Base-by-base conservation (phyloP, 1,140 invertebrate genomes). In the Drosophila asahinai region DNA sequence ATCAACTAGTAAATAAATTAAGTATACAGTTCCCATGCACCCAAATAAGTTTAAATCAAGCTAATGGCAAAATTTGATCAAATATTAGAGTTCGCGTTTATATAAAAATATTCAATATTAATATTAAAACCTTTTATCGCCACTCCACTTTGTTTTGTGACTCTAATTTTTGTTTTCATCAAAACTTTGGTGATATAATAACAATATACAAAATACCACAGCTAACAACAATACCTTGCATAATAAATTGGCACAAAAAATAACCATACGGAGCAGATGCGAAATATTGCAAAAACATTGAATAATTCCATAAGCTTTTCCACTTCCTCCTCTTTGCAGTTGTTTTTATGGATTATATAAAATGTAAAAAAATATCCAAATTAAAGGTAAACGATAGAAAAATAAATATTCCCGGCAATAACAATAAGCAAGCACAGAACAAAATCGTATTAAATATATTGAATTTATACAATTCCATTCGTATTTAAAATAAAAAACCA, bases 271-370 rank as follows among this genome's bases (percentile, higher is more conserved):
- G 27, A 9, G 27, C 25, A 49, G 52, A 38, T 22, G 52, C 52
- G 25, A 71, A 70, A 57, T 60, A 19, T 42, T 22, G 11, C 47
- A 42, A 68, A 70, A 72, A 58, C 33, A 73, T 73, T 71, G 12
- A 51, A 59, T 51, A 73, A 72, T 72, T 72, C 67, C 54, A 72
- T 71, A 42, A 72, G 47, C 70, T 43, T 72, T 42, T 14, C 30
- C 14, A 40, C 45, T 72, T 73, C 70, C 52, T 55, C 7, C 67
- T 8, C 25, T 72, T 36, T 11, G 38, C 30, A 58, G 14, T 22
- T 19, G 42, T 36, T 55, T 54, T 55, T 22, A 55, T 15, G 27
- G 36, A 49, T 72, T 73, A 73, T 72, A 72, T 43, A 72, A 72
- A 51, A 72, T 19, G 8, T 11, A 36, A 25, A 49, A 36, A 60